These are phyloP conservation scores for Teleogryllus oceanicus DNA, from an alignment of 2,888 invertebrate species.

Conservation along the genomic window DNA sequence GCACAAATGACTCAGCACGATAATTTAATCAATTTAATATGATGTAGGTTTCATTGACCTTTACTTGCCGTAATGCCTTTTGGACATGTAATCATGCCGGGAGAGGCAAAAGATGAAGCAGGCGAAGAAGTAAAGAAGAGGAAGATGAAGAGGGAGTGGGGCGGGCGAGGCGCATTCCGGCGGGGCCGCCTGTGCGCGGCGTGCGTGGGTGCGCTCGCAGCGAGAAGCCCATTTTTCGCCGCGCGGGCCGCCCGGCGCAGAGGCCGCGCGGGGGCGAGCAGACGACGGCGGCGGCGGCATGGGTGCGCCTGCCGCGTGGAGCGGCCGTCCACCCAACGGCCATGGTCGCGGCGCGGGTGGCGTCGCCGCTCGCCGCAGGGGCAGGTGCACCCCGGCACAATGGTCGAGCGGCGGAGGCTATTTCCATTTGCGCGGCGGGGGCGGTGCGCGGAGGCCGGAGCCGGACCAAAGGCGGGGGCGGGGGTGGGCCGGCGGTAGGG, in stretches of 20 bases:
- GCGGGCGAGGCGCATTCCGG: neutral
- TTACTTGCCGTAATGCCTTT: no score
- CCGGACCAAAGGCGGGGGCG: neutral
- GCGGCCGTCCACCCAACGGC: neutral
- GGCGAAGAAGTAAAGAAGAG: no score
- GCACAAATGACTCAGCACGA: no score
- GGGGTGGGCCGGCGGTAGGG: neutral
- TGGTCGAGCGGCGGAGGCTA: neutral
- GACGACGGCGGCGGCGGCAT: no score
- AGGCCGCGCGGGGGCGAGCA: no score
- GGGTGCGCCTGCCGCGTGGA: neutral
- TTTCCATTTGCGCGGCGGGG: neutral
- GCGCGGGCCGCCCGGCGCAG: neutral
- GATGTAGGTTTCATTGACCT: no score
- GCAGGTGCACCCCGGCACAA: constrained; percentile 1
- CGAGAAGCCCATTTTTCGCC: neutral
- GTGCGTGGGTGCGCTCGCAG: neutral
- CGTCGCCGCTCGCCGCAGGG: neutral
- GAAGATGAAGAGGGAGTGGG: neutral
- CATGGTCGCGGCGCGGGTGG: neutral
- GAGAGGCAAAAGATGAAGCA: no score
- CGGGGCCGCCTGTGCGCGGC: neutral
- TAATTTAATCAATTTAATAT: no score
- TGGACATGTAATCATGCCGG: no score
- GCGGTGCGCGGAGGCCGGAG: neutral